Base-by-base conservation (phyloP, 2,797 vertebrate species). In the Psittacula echo region DNA sequence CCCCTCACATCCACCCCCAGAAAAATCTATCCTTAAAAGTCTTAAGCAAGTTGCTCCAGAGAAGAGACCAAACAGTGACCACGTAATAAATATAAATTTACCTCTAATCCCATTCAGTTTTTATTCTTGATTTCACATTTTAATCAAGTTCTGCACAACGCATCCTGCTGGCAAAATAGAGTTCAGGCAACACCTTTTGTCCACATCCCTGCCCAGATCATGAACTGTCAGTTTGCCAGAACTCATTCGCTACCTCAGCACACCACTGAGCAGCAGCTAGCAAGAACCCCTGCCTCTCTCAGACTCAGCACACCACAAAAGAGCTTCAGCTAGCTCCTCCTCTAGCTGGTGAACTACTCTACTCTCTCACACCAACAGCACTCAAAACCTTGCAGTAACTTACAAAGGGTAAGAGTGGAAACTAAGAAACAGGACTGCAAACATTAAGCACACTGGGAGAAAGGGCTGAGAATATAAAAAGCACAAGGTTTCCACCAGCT, bases 1-100 rank as follows among this genome's bases (percentile, higher is more conserved):
- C 9, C 14, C 6, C 53, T 51, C 34, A 32, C 3, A 27, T 4
- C 6, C 5, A 62, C 3, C 3, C 3, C 16, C 7, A 18, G 7
- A 14, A 84, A 56, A 37, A 72, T 3, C 20, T 27, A 4, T 10
- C 9, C 27, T 48, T 75, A 15, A 39, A 56, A 6, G 10, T 89
- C 50, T 47, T 54, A 39, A 34, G 11, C 5, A 66, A 71, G 56
- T 20, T 58, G 24, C 6, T 72, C 13, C 41, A 77, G 8, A 79
- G 14, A 62, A 62, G 24, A 34, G 22, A 65, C 13, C 22, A 54
- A 37, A 24, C 18, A 65, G 26, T 29, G 42, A 45, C 4, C 7
- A 30, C 9, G 60, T 2, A 41, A 37, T 3, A 51, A 42, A 24
- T 4, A 48, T 1, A 74, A 39, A 42, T 42, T 14, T 66, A 12